phyloP scores from a whole-genome alignment of 2,113 vertebrate genomes.

The Grammatotria lemairii region DNA sequence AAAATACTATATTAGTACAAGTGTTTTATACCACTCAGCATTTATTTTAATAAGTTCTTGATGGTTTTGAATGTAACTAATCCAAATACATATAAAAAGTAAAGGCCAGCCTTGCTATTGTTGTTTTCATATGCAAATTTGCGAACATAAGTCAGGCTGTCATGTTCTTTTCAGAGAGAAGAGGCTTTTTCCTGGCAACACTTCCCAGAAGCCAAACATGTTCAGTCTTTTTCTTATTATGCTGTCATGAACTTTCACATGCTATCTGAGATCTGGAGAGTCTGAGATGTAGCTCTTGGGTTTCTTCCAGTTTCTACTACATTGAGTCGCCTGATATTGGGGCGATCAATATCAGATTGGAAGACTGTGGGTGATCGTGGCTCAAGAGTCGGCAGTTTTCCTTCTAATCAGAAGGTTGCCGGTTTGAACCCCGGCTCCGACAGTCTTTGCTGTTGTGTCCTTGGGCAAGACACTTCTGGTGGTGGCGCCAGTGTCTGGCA shows the following conservation, averaged over 20 bases:
- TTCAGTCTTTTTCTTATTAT: neutral
- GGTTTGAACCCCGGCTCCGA: accelerated
- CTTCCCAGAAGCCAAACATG: neutral
- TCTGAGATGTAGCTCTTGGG: neutral
- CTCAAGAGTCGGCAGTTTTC: accelerated
- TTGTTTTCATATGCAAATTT: neutral
- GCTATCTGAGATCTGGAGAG: neutral
- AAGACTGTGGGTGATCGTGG: neutral
- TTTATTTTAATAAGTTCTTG: neutral
- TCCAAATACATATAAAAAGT: neutral
- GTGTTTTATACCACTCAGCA: neutral
- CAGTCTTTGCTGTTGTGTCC: neutral
- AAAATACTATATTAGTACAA: neutral
- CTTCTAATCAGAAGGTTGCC: neutral
- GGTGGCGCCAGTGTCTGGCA: accelerated
- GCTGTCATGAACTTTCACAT: neutral
- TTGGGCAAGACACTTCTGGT: neutral
- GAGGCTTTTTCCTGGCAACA: neutral
- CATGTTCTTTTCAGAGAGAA: neutral
- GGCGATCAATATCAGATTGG: no score
- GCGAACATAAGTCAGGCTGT: neutral
- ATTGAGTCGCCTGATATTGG: neutral
- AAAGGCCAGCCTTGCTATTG: neutral
- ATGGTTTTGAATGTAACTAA: neutral
- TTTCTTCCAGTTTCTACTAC: neutral